Evolutionary conservation across 2,113 vertebrate species (phyloP).

Genomic region (Lycaon pictus): DNA sequence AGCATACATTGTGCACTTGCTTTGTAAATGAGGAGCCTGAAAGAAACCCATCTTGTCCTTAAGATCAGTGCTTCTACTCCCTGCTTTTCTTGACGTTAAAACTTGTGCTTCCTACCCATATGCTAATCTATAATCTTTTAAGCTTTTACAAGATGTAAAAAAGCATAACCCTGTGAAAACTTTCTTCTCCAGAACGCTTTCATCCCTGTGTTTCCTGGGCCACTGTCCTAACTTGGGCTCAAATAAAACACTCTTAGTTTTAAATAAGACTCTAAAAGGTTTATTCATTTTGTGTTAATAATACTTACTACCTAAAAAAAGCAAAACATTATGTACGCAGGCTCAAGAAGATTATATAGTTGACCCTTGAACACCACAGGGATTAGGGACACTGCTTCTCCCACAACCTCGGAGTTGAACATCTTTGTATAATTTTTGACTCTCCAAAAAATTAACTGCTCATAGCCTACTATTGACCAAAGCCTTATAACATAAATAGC

Average conservation of each 20-base stretch:
- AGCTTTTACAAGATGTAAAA: not conserved
- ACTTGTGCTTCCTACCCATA: not conserved
- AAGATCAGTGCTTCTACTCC: not conserved
- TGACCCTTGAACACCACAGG: not conserved
- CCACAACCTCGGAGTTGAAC: not conserved
- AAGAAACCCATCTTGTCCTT: not conserved
- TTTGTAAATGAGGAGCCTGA: not conserved
- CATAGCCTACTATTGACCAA: not conserved
- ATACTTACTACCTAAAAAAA: not conserved
- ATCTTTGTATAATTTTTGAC: not conserved
- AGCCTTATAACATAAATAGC: not conserved
- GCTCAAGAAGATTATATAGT: not conserved
- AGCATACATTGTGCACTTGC: not conserved
- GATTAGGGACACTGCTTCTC: not conserved
- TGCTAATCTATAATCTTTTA: not conserved
- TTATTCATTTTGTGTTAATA: not conserved
- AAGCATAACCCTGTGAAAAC: not conserved
- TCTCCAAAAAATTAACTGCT: not conserved
- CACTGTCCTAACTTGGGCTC: not conserved
- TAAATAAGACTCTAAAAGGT: not conserved
- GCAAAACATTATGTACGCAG: not conserved
- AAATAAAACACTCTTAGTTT: not conserved
- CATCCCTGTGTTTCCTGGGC: not conserved
- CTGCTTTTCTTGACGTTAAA: not conserved
- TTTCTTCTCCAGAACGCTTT: not conserved